These are phyloP conservation scores for Clusia tigrina DNA, from an alignment of 2,888 invertebrate species.

Conservation along the genomic window DNA sequence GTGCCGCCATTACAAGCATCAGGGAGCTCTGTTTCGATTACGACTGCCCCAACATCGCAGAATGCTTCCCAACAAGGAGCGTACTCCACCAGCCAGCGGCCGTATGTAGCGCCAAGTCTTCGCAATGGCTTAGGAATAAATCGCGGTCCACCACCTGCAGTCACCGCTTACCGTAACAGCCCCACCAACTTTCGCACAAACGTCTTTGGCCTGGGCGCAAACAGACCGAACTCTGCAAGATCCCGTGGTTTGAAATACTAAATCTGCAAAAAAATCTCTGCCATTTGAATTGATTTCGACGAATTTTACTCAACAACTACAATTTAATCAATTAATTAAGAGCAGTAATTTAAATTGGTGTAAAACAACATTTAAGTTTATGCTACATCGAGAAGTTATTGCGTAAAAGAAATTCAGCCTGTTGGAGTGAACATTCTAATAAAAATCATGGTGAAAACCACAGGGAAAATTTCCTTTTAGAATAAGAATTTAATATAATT, in stretches of 20 bases:
- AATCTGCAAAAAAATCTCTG: too few species aligned
- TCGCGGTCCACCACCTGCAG: slow-evolving; percentile 14
- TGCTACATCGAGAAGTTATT: too few species aligned
- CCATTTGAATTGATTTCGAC: too few species aligned
- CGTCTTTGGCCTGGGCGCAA: slow-evolving; percentile 38
- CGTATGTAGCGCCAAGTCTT: slow-evolving; percentile 59
- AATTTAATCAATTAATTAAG: too few species aligned
- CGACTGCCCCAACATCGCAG: slow-evolving; percentile 28
- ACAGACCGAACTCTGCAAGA: slow-evolving; percentile 48
- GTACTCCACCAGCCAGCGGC: slow-evolving; percentile 57
- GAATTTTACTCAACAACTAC: too few species aligned
- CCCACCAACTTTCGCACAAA: slow-evolving; percentile 43
- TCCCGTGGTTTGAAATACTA: slow-evolving; percentile 61
- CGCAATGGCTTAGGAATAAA: slow-evolving; percentile 44
- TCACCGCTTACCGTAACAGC: slow-evolving; percentile 31
- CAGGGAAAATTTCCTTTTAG: too few species aligned
- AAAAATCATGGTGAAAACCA: too few species aligned
- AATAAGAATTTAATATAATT: too few species aligned
- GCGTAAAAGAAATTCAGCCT: too few species aligned
- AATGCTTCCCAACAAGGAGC: slow-evolving; percentile 31
- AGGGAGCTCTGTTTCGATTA: slow-evolving; percentile 21
- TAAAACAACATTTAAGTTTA: too few species aligned
- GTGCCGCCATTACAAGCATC: slow-evolving; percentile 39
- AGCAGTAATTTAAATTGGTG: too few species aligned
- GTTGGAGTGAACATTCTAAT: too few species aligned